phyloP scores from a whole-genome alignment of 2,113 vertebrate species.

The Solea senegalensis region DNA sequence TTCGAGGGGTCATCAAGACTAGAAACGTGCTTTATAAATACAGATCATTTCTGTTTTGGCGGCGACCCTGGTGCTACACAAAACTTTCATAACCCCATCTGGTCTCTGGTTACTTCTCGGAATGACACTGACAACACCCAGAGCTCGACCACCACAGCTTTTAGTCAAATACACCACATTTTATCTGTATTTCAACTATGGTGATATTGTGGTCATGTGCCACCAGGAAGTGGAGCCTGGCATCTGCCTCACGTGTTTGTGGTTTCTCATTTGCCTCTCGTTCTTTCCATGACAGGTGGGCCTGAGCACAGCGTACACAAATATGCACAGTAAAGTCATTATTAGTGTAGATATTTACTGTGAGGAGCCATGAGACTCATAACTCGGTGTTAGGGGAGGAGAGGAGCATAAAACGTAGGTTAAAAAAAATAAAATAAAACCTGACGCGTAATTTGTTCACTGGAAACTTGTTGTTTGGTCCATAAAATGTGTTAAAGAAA shows the following conservation, averaged over 20 bases:
- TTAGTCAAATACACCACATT: background rate
- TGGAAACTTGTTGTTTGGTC: no score
- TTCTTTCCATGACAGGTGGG: background rate
- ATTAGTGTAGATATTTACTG: no score
- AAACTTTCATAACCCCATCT: constrained; percentile 17
- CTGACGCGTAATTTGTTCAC: no score
- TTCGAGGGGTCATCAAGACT: no score
- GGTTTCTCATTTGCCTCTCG: background rate
- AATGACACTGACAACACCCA: background rate
- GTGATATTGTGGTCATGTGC: background rate
- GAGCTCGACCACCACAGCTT: background rate
- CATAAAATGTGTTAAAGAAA: no score
- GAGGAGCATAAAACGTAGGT: no score
- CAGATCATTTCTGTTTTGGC: background rate
- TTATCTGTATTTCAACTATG: background rate
- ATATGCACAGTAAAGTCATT: background rate
- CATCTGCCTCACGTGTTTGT: background rate
- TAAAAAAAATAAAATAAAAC: no score
- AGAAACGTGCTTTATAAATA: no score
- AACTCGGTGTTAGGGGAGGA: no score
- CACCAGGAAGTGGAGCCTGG: background rate
- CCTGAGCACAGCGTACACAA: background rate
- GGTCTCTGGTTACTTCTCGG: no score
- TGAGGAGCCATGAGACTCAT: no score
- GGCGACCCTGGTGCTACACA: background rate